Evolutionary conservation across 2,888 invertebrate species (phyloP), one percentile per base, ranked within the genome.

Genomic region (Temnothorax rugatulus): DNA sequence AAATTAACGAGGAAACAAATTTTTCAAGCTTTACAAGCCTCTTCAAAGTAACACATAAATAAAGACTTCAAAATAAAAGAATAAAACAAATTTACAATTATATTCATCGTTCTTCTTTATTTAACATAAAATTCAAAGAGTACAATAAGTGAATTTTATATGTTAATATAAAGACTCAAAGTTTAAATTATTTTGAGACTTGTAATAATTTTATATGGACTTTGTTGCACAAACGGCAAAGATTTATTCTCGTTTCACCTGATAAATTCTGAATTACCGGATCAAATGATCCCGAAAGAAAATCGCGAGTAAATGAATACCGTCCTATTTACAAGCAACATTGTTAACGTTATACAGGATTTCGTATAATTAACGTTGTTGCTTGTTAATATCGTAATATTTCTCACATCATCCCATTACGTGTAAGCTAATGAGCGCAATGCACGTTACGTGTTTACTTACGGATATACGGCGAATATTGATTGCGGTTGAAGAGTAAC

Each of bases 331-430:
- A 38, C n/a, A 18, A 21, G 52, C 74, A 61, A 54, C 52, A n/a
- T 44, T 50, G 61, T 50, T 41, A 29, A 4, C 21, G 44, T 34
- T 79, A 34, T 44, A 21, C 11, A 21, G 7, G 34, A 38, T 38
- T 18, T 25, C 25, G 52, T 57, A 69, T 83, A 87, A 87, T 87
- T 83, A 87, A 74, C 21, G n/a, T 47, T 74, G 82, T 71, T 81
- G 52, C 81, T 73, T 38, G 61, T 82, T 63, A 71, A 81, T 38
- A 83, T 61, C 38, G 52, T 77, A 76, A 85, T 85, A 82, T 83
- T 82, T 79, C 74, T 68, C 77, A 68, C 9, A 73, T 66, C 54
- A 41, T 52, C 38, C 66, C 71, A 63, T 85, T 82, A 77, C 50
- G 29, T 50, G 11, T 38, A 38, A 75, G 63, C 61, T 82, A 71